A percentile compares a stretch with the other conserved stretches of the same genome.
phyloP scores from a whole-genome alignment of 2,113 vertebrate species.

The Seriola aureovittata region DNA sequence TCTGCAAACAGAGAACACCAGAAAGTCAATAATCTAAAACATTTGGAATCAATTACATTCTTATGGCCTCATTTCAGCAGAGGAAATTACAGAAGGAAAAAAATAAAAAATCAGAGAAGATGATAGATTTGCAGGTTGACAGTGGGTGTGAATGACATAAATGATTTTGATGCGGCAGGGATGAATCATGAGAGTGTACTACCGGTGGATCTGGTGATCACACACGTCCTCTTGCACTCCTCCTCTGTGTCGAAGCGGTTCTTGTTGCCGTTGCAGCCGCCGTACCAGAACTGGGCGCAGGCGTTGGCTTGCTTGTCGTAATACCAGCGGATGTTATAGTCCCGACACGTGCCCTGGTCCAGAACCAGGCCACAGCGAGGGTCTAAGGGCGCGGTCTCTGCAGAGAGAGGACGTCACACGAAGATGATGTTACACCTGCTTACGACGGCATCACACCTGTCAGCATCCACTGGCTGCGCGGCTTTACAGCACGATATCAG shows the following conservation, averaged over 20 bases:
- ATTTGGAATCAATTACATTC: constrained; percentile 24
- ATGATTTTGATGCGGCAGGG: background rate
- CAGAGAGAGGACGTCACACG: constrained; percentile 2
- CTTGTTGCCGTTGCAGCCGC: constrained; percentile 86
- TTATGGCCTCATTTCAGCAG: background rate
- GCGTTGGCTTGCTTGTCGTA: constrained; percentile 89
- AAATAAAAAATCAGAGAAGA: background rate
- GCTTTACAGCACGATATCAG: no score
- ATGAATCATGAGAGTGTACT: background rate
- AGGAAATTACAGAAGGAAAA: background rate
- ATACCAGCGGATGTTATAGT: constrained; percentile 89
- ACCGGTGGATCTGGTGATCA: constrained; percentile 70
- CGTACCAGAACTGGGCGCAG: constrained; percentile 91
- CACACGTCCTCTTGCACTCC: constrained; percentile 87
- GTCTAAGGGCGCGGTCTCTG: constrained; percentile 79
- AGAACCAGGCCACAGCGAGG: constrained; percentile 80
- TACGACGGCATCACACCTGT: background rate
- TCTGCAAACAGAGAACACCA: constrained; percentile 47
- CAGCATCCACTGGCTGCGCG: no score
- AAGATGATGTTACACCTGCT: background rate
- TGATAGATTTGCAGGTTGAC: background rate
- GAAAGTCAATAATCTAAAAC: constrained; percentile 7
- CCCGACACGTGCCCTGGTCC: constrained; percentile 87
- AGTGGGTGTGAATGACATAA: constrained; percentile 15
- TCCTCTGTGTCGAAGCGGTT: constrained; percentile 90